Percentiles rank a stretch among this genome's conserved stretches.
Evolutionary conservation across 2,888 invertebrate species (phyloP).

Genomic region (Tiliacea citrago): DNA sequence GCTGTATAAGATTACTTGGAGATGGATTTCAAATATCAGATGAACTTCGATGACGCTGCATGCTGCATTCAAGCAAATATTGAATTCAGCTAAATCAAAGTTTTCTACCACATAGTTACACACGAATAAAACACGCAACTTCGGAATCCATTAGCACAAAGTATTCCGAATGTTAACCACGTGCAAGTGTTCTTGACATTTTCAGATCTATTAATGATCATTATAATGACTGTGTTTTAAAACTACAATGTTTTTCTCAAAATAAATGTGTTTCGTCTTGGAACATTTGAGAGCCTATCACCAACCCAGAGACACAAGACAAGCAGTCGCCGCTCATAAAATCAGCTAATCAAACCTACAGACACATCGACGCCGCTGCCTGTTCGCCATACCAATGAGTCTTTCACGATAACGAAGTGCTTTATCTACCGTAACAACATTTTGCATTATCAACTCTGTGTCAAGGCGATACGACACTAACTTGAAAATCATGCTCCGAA

Average conservation of each 20-base stretch:
- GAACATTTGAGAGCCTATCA: constrained; percentile 51
- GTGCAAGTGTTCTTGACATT: constrained; percentile 49
- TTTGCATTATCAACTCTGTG: constrained; percentile 66
- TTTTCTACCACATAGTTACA: constrained; percentile 42
- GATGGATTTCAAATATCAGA: constrained; percentile 32
- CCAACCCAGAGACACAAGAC: constrained; percentile 68
- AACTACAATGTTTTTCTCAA: constrained; percentile 33
- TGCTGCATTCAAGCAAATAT: constrained; percentile 18
- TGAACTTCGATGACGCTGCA: constrained; percentile 8
- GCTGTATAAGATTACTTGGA: constrained; percentile 6
- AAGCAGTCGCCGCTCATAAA: constrained; percentile 83
- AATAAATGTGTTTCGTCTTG: constrained; percentile 42
- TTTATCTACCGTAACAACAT: constrained; percentile 65
- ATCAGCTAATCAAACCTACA: constrained; percentile 87
- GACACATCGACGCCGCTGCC: constrained; percentile 88
- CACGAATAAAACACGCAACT: constrained; percentile 34
- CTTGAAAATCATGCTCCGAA: constrained; percentile 59
- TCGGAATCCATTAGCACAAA: constrained; percentile 42
- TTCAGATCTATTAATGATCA: constrained; percentile 44
- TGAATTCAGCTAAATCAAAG: constrained; percentile 20
- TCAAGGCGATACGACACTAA: constrained; percentile 61
- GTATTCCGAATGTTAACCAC: constrained; percentile 17
- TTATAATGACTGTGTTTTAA: constrained; percentile 19
- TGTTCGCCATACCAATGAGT: constrained; percentile 84
- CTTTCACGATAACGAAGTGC: constrained; percentile 67